Conservation (phyloP, 2,797 vertebrate genomes). For the Bucorvus abyssinicus region DNA sequence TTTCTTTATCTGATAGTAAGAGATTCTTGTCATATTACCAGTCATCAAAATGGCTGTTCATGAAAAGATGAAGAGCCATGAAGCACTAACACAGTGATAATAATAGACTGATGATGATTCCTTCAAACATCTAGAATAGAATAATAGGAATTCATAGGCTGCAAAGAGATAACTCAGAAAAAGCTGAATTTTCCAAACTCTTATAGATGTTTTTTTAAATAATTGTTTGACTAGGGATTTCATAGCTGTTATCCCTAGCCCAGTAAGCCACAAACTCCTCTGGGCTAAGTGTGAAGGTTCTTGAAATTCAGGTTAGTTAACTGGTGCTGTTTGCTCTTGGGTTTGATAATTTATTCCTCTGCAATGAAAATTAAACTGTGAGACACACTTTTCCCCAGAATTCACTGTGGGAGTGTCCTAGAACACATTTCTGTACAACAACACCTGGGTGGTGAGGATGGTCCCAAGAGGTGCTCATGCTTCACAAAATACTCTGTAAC, state of each 20-base stretch:
- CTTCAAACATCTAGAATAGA: not conserved
- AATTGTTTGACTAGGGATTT: not conserved
- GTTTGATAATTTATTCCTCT: not conserved
- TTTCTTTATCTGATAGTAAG: not conserved
- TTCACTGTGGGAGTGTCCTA: constrained; percentile 25
- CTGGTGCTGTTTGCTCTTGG: not conserved
- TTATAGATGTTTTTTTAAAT: not conserved
- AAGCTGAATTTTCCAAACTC: not conserved
- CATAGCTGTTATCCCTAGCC: not conserved
- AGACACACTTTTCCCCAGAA: not conserved
- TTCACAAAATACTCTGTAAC: not conserved
- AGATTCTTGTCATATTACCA: not conserved
- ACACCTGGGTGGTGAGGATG: not conserved
- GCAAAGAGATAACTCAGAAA: not conserved
- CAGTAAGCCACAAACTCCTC: not conserved
- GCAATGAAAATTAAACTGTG: not conserved
- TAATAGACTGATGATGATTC: not conserved
- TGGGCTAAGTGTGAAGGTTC: not conserved
- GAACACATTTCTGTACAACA: not conserved
- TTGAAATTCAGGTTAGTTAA: constrained; percentile 44
- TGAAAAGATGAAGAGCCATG: not conserved
- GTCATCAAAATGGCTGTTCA: not conserved
- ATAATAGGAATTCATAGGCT: not conserved
- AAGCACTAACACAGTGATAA: not conserved
- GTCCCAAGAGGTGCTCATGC: rapidly evolving